Evolutionary conservation across 1,140 invertebrate species (phyloP), one percentile per base, ranked within the genome.

Genomic region (Venustaconcha ellipsiformis): DNA sequence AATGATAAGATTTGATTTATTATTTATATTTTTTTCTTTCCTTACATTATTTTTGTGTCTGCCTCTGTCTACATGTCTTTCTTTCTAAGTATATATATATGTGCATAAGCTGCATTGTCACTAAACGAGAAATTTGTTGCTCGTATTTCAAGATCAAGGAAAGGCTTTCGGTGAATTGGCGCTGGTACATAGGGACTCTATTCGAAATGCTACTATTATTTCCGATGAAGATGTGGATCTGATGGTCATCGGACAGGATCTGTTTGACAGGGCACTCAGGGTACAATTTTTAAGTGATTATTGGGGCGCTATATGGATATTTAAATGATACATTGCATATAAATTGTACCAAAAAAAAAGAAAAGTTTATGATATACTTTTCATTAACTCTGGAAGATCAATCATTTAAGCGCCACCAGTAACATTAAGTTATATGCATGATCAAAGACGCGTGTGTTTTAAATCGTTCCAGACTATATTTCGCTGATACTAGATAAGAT

Each of bases 81-180:
- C 26, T 65, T 65, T 20, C 17, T 65, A 2, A 1, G 2, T 2
- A 1, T 17, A 2, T 15, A 20, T 60, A 20, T 26, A 1, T 26
- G 6, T 14, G 12, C 20, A 62, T 62, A n/a, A 62, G 18, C 13
- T 62, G 20, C 20, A 62, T 62, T 18, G 18, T 62, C 18, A 23
- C 59, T 62, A 62, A n/a, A 62, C 6, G 15, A 62, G 14, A 14
- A 14, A n/a, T 6, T 30, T 62, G 1, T 5, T 60, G 26, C 66
- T 37, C 11, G 67, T 62, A 6, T 76, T 70, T 77, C 37, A 70
- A 89, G 88, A 80, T 30, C 66, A 81, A 13, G 88, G 88, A 8
- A 78, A 82, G 17, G 76, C 84, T 62, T 89, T 90, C 81, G 89
- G 89, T 3, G 88, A 90, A 68, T 78, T 88, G 2, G 87, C 88